Conservation (phyloP, 2,888 invertebrate genomes). For the Panorpa germanica region DNA sequence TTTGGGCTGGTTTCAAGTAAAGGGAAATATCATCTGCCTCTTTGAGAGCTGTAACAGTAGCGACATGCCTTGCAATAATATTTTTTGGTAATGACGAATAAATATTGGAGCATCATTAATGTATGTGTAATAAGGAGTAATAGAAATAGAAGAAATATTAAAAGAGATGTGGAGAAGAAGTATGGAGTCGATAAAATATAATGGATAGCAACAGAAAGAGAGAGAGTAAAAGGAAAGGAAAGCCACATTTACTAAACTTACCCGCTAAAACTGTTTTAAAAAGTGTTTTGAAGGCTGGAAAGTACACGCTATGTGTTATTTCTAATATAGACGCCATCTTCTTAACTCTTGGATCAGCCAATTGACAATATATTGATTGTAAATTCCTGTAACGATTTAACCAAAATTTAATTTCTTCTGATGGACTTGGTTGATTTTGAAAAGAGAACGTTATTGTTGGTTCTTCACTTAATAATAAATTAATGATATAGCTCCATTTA, state of each 20-base stretch:
- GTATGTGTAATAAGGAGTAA: too few relatives aligned
- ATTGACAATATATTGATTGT: slow-evolving; percentile 72
- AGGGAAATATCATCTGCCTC: slow-evolving; percentile 72
- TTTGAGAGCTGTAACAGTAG: slow-evolving; percentile 46
- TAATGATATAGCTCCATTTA: slow-evolving; percentile 68
- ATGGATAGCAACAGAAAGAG: too few relatives aligned
- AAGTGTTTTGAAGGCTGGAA: slow-evolving; percentile 53
- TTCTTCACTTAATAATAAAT: slow-evolving; percentile 58
- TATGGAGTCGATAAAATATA: too few relatives aligned
- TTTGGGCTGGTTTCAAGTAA: slow-evolving; percentile 50
- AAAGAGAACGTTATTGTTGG: slow-evolving; percentile 49
- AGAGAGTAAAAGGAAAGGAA: too few relatives aligned
- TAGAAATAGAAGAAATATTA: too few relatives aligned
- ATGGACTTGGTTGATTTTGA: slow-evolving; percentile 51
- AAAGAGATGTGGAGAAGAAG: too few relatives aligned
- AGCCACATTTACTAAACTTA: too few relatives aligned
- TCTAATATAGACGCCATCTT: slow-evolving; percentile 68
- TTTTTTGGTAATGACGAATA: not conserved
- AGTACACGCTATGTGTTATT: slow-evolving; percentile 60
- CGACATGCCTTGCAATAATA: too few relatives aligned
- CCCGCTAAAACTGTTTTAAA: slow-evolving; percentile 62
- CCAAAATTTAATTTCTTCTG: slow-evolving; percentile 64
- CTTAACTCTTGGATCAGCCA: slow-evolving; percentile 63
- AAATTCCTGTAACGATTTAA: slow-evolving; percentile 55
- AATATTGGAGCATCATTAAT: too few relatives aligned